phyloP scores from a whole-genome alignment of 1,140 invertebrate species.

The Sminthurides bifidus region DNA sequence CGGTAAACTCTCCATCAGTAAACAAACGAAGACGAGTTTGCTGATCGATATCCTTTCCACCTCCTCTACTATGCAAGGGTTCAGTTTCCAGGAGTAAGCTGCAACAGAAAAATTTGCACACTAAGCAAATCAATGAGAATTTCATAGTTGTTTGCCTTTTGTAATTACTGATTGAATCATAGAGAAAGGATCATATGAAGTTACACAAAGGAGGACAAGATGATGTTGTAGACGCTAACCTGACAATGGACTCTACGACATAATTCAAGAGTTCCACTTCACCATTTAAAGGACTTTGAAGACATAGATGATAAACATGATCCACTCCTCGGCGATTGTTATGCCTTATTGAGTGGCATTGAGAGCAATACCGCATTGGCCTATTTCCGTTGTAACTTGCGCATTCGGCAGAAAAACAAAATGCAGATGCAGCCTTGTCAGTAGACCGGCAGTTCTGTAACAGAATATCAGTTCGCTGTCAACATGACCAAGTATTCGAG shows the following conservation, averaged over 20 bases:
- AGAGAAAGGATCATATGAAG: neutral
- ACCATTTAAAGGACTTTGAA: constrained; percentile 75
- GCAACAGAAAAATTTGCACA: constrained; percentile 18
- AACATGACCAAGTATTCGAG: neutral
- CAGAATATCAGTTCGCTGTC: constrained; percentile 2
- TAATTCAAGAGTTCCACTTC: constrained; percentile 81
- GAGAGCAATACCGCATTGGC: constrained; percentile 75
- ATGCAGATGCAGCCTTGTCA: constrained; percentile 86
- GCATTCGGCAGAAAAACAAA: constrained; percentile 94
- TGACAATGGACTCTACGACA: constrained; percentile 92
- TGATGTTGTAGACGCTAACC: constrained; percentile 46
- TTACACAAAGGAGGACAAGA: neutral
- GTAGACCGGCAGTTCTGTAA: constrained; percentile 78
- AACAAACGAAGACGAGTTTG: constrained; percentile 38
- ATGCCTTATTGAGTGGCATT: constrained; percentile 79
- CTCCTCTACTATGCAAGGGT: constrained; percentile 45
- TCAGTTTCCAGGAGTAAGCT: constrained; percentile 70
- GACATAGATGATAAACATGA: constrained; percentile 76
- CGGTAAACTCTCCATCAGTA: constrained; percentile 37
- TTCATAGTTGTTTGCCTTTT: no score
- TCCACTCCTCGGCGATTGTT: constrained; percentile 70
- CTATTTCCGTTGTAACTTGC: constrained; percentile 89
- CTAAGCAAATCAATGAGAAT: constrained; percentile 2
- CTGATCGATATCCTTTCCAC: constrained; percentile 34
- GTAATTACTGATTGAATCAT: no score